phyloP scores from a whole-genome alignment of 2,888 invertebrate species.

The Ctena decussata region DNA sequence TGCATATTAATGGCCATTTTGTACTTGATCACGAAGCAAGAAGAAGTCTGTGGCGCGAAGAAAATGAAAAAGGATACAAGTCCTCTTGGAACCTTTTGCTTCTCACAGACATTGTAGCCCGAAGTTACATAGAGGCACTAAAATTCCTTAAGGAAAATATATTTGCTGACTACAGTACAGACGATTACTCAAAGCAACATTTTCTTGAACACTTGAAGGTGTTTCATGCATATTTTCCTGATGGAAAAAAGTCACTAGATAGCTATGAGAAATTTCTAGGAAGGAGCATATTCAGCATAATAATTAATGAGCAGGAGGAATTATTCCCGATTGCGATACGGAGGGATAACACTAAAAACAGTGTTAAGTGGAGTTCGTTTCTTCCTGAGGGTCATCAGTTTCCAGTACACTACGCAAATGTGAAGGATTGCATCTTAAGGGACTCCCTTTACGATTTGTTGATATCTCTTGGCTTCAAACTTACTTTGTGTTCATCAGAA shows the following conservation, averaged over 20 bases:
- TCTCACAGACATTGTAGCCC: slow-evolving; percentile 71
- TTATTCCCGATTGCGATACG: neutral
- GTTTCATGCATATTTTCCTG: slow-evolving; percentile 33
- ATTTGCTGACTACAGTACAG: neutral
- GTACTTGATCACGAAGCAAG: slow-evolving; percentile 77
- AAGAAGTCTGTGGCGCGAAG: slow-evolving; percentile 63
- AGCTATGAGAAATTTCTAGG: slow-evolving; percentile 38
- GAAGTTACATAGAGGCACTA: slow-evolving; percentile 71
- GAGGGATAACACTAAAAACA: neutral
- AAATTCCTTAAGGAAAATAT: slow-evolving; percentile 18
- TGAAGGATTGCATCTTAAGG: neutral
- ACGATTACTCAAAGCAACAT: neutral
- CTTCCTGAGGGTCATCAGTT: neutral
- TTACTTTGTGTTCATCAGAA: neutral
- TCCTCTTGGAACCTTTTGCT: slow-evolving; percentile 79
- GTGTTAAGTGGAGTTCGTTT: neutral
- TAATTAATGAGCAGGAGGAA: neutral
- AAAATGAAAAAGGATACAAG: slow-evolving; percentile 15
- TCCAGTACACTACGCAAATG: neutral
- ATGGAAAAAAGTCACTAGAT: neutral
- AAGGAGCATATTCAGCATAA: neutral
- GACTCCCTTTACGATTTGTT: neutral
- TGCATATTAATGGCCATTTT: slow-evolving; percentile 83
- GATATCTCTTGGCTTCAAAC: neutral
- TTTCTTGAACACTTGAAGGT: neutral